Conservation (phyloP, 2,797 vertebrate genomes). For the Sebastes melanostomus region DNA sequence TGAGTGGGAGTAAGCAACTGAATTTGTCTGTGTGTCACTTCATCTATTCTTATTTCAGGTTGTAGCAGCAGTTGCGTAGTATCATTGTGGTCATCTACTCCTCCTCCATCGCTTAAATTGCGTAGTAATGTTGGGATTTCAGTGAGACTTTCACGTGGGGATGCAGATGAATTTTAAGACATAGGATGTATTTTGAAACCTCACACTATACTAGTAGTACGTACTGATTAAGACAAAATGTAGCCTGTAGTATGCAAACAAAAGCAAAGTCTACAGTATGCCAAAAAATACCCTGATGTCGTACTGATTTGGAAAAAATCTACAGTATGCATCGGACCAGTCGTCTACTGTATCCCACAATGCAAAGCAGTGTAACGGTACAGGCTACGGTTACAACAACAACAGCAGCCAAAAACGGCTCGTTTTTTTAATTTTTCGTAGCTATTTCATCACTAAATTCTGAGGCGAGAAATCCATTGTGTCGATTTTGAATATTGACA, state of each 20-base stretch:
- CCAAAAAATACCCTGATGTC: too few species aligned
- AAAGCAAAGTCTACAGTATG: background rate
- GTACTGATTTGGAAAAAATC: too few species aligned
- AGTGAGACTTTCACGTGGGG: background rate
- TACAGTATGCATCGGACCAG: too few species aligned
- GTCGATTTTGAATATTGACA: too few species aligned
- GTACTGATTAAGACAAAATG: background rate
- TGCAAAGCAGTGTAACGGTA: too few species aligned
- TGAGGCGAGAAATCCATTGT: too few species aligned
- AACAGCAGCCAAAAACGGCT: too few species aligned
- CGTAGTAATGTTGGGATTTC: background rate
- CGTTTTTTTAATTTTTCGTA: too few species aligned
- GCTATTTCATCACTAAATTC: too few species aligned
- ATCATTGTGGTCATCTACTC: conserved; percentile 3
- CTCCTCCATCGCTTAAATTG: background rate
- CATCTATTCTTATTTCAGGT: background rate
- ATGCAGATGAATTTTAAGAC: background rate
- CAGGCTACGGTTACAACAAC: too few species aligned
- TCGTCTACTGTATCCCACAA: too few species aligned
- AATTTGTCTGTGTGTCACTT: conserved; percentile 22
- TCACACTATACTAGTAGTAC: background rate
- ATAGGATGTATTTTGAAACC: background rate
- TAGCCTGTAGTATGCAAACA: background rate
- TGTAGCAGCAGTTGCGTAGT: conserved; percentile 14
- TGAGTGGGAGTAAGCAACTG: conserved; percentile 56